Evolutionary conservation across 2,888 invertebrate genomes (phyloP).

Genomic region (Harpagoxenus sublaevis): DNA sequence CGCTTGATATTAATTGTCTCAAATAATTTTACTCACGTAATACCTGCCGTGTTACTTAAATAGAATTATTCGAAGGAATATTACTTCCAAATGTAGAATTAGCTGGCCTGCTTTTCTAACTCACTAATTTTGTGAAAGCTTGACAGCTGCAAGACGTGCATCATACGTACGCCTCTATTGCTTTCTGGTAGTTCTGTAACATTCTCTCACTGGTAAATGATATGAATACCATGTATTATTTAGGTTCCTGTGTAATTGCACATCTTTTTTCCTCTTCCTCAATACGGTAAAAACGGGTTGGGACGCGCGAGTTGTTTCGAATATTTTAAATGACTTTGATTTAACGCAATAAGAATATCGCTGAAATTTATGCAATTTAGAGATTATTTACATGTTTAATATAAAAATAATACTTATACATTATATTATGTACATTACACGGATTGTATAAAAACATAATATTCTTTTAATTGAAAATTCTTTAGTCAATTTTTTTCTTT

Average conservation of each 20-base stretch:
- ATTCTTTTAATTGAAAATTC: not conserved
- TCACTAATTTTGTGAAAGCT: conserved; percentile 54
- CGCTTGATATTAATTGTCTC: not conserved
- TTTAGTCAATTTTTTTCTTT: not conserved
- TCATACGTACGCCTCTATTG: conserved; percentile 18
- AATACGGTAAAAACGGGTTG: conserved; percentile 60
- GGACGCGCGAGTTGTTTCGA: conserved; percentile 48
- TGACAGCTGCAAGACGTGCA: conserved; percentile 51
- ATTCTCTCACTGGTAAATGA: conserved; percentile 11
- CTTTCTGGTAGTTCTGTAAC: conserved; percentile 46
- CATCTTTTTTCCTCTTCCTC: conserved; percentile 43
- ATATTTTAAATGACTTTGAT: conserved; percentile 56
- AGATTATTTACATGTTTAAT: not conserved
- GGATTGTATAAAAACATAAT: not conserved
- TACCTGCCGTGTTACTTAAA: not conserved
- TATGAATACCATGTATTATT: not conserved
- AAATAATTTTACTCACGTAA: not conserved
- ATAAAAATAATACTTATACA: not conserved
- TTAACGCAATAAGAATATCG: not conserved
- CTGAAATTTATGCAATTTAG: not conserved
- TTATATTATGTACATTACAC: not conserved
- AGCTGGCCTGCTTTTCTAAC: conserved; percentile 35
- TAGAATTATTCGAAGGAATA: conserved; percentile 5
- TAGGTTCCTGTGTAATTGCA: conserved; percentile 39
- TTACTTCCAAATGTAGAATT: conserved; percentile 36